phyloP scores from a whole-genome alignment of 2,797 vertebrate species.

The Acanthopagrus latus region DNA sequence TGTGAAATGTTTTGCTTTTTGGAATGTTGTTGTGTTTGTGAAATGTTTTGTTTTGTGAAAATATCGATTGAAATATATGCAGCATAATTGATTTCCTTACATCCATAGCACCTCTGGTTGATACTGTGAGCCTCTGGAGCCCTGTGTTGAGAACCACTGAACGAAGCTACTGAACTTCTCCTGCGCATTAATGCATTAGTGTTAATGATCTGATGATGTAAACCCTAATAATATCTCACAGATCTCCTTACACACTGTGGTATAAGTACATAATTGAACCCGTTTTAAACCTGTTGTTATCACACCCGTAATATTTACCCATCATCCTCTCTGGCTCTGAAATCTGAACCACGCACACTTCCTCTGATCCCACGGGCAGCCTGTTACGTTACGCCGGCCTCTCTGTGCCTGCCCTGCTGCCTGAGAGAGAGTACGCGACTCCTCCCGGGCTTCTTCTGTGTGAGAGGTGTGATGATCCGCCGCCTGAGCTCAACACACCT shows the following conservation, averaged over 20 bases:
- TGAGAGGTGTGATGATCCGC: constrained; percentile 7
- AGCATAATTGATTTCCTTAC: neutral
- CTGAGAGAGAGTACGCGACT: neutral
- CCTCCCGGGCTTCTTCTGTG: constrained; percentile 1
- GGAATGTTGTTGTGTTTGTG: no score
- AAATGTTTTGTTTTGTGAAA: no score
- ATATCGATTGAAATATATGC: neutral
- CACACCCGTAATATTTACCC: neutral
- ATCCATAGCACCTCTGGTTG: no score
- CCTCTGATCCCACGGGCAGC: neutral
- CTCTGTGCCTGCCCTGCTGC: neutral
- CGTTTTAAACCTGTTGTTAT: no score
- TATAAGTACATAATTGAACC: no score
- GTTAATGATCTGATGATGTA: neutral
- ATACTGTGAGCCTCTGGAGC: neutral
- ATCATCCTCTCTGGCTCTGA: neutral
- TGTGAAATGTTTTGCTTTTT: no score
- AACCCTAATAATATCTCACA: neutral
- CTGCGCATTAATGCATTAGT: neutral
- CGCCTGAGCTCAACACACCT: constrained; percentile 5
- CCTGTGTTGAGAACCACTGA: neutral
- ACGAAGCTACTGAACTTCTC: neutral
- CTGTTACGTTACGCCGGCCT: neutral
- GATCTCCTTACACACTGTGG: no score
- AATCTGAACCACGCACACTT: neutral